phyloP scores from a whole-genome alignment of 2,888 invertebrate genomes.

The Rosalia funebris region DNA sequence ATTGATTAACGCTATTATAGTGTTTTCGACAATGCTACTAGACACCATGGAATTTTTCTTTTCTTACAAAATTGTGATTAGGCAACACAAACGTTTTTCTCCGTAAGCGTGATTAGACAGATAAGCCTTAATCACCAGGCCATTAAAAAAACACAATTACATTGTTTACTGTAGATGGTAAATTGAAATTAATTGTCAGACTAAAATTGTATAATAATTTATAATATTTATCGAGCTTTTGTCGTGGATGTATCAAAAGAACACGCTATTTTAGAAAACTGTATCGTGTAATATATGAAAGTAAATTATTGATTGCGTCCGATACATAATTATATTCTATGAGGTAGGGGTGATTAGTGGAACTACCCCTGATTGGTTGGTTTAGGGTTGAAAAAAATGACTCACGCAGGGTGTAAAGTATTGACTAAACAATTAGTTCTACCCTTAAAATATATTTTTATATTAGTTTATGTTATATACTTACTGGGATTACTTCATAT shows the following conservation, averaged over 20 bases:
- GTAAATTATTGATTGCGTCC: constrained; percentile 65
- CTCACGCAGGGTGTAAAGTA: constrained; percentile 67
- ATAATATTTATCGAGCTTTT: constrained; percentile 40
- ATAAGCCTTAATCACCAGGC: too few relatives aligned
- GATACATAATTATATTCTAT: constrained; percentile 65
- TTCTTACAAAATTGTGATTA: too few relatives aligned
- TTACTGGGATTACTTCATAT: constrained; percentile 44
- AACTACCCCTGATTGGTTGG: constrained; percentile 64
- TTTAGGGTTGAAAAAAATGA: constrained; percentile 66
- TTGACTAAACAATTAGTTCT: constrained; percentile 67
- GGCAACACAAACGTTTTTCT: too few relatives aligned
- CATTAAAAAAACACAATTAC: too few relatives aligned
- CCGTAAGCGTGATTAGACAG: too few relatives aligned
- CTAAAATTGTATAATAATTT: constrained; percentile 32
- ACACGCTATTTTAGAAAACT: constrained; percentile 40
- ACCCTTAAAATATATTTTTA: constrained; percentile 64
- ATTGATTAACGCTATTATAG: too few relatives aligned
- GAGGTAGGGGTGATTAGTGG: constrained; percentile 64
- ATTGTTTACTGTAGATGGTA: too few relatives aligned
- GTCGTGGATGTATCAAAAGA: constrained; percentile 36
- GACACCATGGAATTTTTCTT: too few relatives aligned
- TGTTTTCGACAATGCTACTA: too few relatives aligned
- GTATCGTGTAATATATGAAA: constrained; percentile 51
- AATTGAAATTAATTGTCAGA: constrained; percentile 33
- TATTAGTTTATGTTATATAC: constrained; percentile 53